Percentiles rank a stretch among this genome's conserved stretches.
phyloP scores from a whole-genome alignment of 2,888 invertebrate species.

The Apotomis betuletana region DNA sequence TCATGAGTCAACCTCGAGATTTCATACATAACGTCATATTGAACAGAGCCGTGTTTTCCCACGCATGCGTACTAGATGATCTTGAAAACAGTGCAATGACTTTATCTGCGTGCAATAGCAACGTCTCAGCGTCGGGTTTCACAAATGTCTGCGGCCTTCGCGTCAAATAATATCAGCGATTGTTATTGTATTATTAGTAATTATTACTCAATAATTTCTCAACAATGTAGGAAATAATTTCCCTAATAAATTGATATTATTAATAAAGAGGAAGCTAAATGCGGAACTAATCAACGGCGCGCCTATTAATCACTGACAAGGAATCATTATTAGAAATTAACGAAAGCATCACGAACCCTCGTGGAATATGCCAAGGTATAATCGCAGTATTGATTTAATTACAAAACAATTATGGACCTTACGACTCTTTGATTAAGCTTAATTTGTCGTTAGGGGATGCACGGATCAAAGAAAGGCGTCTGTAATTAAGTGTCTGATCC shows the following conservation, averaged over 20 bases:
- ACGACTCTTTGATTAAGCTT: constrained; percentile 43
- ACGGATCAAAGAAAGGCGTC: constrained; percentile 46
- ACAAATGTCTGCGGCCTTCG: background rate
- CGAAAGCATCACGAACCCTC: constrained; percentile 39
- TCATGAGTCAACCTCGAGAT: constrained; percentile 37
- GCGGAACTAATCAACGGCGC: constrained; percentile 39
- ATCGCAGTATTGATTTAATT: constrained; percentile 38
- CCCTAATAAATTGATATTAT: constrained; percentile 26
- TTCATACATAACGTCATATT: constrained; percentile 30
- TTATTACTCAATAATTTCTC: constrained; percentile 9
- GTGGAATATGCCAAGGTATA: constrained; percentile 37
- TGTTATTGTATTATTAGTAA: background rate
- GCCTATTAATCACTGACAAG: constrained; percentile 47
- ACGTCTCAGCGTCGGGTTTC: constrained; percentile 13
- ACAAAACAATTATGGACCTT: constrained; percentile 43
- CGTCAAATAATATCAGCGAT: background rate
- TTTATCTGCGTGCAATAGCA: constrained; percentile 28
- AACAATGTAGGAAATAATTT: constrained; percentile 20
- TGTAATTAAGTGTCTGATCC: constrained; percentile 50
- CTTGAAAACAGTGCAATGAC: constrained; percentile 41
- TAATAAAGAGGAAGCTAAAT: constrained; percentile 21
- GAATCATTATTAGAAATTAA: constrained; percentile 45
- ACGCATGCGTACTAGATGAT: constrained; percentile 35
- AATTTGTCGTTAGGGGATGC: constrained; percentile 37
- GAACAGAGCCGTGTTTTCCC: constrained; percentile 37